Base-by-base conservation (phyloP, 1,140 invertebrate genomes). In the Achatina immaculata region DNA sequence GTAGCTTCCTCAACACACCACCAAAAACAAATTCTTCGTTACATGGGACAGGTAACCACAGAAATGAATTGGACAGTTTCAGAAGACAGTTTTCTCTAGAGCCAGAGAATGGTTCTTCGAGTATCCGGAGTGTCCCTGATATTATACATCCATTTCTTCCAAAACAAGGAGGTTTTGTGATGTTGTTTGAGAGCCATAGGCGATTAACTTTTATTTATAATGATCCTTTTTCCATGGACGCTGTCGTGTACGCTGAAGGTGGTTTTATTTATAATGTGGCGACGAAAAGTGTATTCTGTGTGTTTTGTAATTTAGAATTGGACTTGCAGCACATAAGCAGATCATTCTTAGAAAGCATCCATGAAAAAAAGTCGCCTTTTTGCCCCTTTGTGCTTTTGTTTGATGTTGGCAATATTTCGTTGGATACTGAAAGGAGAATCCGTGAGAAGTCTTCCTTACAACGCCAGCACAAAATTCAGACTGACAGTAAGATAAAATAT, bases 401-500 rank as follows among this genome's bases (percentile, higher is more conserved):
- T 58, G 83, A 81, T 73, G 69, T 83, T 51, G 80, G 80, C 1
- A 82, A 82, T 65, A 77, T 81, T n/a, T 58, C 80, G 28, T 45
- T 28, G 48, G 78, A 78, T 34, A 66, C 48, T 48, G 80, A 83
- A 43, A 66, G 7, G 40, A 34, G 45, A 45, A 69, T 81, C 4
- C 36, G 42, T 16, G 65, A 68, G 36, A 78, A 78, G 55, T 31
- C 38, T 14, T 36, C 19, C 24, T 24, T 40, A 48, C 34, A 81
- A 34, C 78, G 75, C 0, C 68, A 81, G 3, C 77, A 78, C 14
- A 45, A 73, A 34, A 11, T 21, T 31, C 38, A 58, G 14, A 81
- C 71, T 45, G 48, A 43, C 45, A 71, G 48, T 28, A 81, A 77
- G 48, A 24, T n/a, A 9, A 81, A 81, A 72, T 82, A 78, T 68